Evolutionary conservation across 1,140 invertebrate genomes (phyloP).

Genomic region (Oppia nitens): DNA sequence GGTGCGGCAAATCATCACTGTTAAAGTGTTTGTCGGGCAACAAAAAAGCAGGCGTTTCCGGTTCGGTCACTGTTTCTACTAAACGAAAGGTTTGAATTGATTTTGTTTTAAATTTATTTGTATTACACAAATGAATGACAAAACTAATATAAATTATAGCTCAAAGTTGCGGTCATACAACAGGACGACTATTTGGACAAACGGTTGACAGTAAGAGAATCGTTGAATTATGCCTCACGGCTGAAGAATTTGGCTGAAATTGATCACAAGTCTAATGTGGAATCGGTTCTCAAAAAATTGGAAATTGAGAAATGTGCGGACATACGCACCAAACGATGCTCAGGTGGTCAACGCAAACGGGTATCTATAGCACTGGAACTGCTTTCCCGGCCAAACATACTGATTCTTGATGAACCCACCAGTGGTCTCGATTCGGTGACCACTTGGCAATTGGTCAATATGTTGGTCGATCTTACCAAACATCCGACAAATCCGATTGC

Average conservation of each 20-base stretch:
- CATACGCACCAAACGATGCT: constrained; percentile 39
- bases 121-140: background rate
- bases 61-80: background rate
- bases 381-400: constrained; percentile 84
- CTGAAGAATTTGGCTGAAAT: constrained; percentile 2
- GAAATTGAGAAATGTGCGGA: background rate
- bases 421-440: constrained; percentile 40
- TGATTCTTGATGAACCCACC: constrained; percentile 74
- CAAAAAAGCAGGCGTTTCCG: background rate
- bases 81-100: background rate
- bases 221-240: constrained; percentile 8
- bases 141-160: too few relatives aligned
- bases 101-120: background rate
- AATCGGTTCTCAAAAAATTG: background rate
- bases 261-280: background rate
- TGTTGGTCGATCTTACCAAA: background rate
- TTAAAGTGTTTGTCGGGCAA: background rate
- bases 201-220: constrained; percentile 2
- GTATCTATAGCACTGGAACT: constrained; percentile 85
- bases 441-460: background rate
- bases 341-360: constrained; percentile 79
- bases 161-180: background rate
- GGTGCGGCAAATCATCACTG: constrained; percentile 35
- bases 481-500: background rate
- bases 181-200: background rate